Percentiles rank a stretch among this genome's conserved stretches.
Evolutionary conservation across 2,113 vertebrate genomes (phyloP).

Genomic region (Himantopus leucocephalus): DNA sequence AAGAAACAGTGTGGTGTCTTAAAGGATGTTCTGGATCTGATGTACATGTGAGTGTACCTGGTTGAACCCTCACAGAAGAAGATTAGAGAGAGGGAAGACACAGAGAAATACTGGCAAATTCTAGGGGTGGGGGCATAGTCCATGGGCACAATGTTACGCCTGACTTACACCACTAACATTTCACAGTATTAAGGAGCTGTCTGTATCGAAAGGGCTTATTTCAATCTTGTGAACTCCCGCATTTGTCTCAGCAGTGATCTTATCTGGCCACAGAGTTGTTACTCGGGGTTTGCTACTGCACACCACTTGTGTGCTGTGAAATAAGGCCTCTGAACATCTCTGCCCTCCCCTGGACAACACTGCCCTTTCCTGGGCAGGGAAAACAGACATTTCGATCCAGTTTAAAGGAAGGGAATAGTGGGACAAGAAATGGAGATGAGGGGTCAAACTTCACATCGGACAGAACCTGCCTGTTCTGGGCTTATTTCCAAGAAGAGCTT

Average conservation of each 20-base stretch:
- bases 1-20: neutral
- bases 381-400: neutral
- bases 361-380: neutral
- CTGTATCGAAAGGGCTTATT: neutral
- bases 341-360: neutral
- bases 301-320: accelerated
- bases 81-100: neutral
- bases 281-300: neutral
- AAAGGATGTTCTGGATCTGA: neutral
- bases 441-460: neutral
- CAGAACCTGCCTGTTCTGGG: neutral
- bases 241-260: neutral
- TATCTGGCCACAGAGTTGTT: neutral
- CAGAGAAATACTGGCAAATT: neutral
- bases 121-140: neutral
- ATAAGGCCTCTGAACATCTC: neutral
- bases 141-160: neutral
- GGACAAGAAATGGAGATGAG: neutral
- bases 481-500: neutral
- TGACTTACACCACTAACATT: neutral
- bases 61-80: neutral
- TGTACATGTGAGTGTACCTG: neutral
- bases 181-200: neutral
- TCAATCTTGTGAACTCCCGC: neutral
- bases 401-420: neutral